phyloP scores from a whole-genome alignment of 1,140 invertebrate genomes.

The Drosophila suzukii region DNA sequence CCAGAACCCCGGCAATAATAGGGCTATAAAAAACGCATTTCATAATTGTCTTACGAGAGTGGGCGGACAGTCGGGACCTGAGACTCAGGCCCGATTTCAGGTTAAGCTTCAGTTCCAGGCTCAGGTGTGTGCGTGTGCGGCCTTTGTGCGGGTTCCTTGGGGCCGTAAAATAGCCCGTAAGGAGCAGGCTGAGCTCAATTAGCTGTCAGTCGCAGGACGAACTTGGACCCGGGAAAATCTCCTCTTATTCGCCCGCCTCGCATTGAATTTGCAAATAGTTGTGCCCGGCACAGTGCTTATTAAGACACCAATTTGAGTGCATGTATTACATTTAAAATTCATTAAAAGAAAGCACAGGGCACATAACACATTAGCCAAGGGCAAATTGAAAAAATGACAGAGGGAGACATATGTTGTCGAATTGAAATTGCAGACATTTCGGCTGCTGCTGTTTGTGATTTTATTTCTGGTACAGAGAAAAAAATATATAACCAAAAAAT shows the following conservation, averaged over 20 bases:
- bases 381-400: conserved; percentile 21
- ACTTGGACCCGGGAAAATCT: conserved; percentile 10
- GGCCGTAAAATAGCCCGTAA: conserved; percentile 66
- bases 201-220: conserved; percentile 68
- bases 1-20: conserved; percentile 56
- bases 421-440: conserved; percentile 50
- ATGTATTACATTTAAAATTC: conserved; percentile 69
- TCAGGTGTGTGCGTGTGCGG: conserved; percentile 46
- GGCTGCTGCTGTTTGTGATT: conserved; percentile 8
- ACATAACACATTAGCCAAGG: conserved; percentile 54
- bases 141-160: conserved; percentile 56
- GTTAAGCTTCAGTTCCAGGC: conserved; percentile 11
- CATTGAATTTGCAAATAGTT: conserved; percentile 62
- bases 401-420: conserved; percentile 32
- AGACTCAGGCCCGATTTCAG: conserved; percentile 10
- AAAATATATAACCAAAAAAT: neutral
- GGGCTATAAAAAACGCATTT: conserved; percentile 78
- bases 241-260: conserved; percentile 6
- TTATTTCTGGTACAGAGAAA: neutral
- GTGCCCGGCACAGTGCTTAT: conserved; percentile 56
- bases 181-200: conserved; percentile 59
- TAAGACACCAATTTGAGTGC: conserved; percentile 46
- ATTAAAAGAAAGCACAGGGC: conserved; percentile 57
- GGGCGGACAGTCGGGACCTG: conserved; percentile 17
- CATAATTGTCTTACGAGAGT: conserved; percentile 73